phyloP scores from a whole-genome alignment of 2,888 invertebrate genomes.

The Diaphora mendica region DNA sequence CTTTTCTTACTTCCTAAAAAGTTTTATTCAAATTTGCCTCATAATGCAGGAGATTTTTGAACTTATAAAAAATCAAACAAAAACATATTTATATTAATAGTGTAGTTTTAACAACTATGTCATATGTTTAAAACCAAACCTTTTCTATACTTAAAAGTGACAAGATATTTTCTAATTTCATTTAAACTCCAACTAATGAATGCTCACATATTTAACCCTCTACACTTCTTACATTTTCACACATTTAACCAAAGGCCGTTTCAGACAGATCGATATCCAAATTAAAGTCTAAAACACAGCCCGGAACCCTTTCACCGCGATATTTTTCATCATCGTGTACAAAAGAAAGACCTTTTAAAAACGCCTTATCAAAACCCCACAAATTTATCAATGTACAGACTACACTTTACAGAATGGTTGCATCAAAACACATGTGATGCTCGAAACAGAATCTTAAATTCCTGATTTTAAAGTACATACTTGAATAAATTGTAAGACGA shows the following conservation, averaged over 20 bases:
- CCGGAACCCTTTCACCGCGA: slow-evolving; percentile 37
- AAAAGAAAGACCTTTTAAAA: slow-evolving; percentile 50
- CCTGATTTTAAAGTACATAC: slow-evolving; percentile 5
- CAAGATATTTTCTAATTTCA: background rate
- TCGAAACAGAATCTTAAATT: slow-evolving; percentile 7
- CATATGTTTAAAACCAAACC: background rate
- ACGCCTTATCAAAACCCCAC: slow-evolving; percentile 52
- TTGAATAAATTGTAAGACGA: slow-evolving; percentile 24
- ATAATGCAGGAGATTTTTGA: background rate
- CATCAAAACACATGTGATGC: slow-evolving; percentile 21
- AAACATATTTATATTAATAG: background rate
- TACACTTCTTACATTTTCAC: background rate
- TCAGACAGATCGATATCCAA: slow-evolving; percentile 41
- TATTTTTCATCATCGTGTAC: slow-evolving; percentile 52
- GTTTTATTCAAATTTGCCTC: background rate
- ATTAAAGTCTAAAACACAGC: slow-evolving; percentile 44
- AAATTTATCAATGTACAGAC: slow-evolving; percentile 52
- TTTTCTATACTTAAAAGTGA: background rate
- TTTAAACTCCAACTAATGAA: background rate
- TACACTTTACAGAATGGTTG: slow-evolving; percentile 28
- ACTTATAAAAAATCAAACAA: background rate
- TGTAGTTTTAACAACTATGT: background rate
- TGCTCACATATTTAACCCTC: background rate
- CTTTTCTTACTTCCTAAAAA: too few relatives aligned
- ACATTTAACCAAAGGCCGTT: slow-evolving; percentile 6